Evolutionary conservation across 92 coral and sea anemone genomes (phyloP).

Genomic region (Zoanthus sansibaricus): DNA sequence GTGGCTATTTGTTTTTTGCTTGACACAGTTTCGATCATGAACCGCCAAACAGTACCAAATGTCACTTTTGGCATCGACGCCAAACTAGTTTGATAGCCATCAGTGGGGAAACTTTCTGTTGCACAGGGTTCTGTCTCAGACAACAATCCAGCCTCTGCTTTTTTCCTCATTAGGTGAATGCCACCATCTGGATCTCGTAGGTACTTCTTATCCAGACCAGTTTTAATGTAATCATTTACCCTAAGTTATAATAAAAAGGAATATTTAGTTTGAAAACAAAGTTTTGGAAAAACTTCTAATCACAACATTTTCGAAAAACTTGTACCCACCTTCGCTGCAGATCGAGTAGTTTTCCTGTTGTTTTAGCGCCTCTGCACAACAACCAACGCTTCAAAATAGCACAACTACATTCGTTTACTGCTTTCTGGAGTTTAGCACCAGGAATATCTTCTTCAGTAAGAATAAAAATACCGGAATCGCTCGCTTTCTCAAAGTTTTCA

Average conservation of each 20-base stretch:
- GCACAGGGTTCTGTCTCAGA: neutral
- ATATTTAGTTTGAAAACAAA: too few relatives aligned
- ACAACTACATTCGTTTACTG: too few relatives aligned
- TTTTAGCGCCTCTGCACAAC: too few relatives aligned
- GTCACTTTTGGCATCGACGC: neutral
- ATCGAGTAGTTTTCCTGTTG: too few relatives aligned
- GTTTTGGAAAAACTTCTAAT: too few relatives aligned
- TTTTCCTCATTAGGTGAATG: slow-evolving; percentile 17
- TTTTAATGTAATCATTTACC: slow-evolving; percentile 60
- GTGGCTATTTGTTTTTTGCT: slow-evolving; percentile 1
- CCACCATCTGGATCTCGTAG: slow-evolving; percentile 52
- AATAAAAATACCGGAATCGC: too few relatives aligned
- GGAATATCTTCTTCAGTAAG: too few relatives aligned
- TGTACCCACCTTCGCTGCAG: too few relatives aligned
- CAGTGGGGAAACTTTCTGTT: slow-evolving; percentile 28
- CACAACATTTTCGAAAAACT: too few relatives aligned
- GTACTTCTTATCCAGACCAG: slow-evolving; percentile 53
- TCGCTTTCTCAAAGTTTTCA: too few relatives aligned
- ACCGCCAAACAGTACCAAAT: slow-evolving; percentile 45
- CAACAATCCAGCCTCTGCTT: slow-evolving; percentile 50
- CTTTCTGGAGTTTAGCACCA: too few relatives aligned
- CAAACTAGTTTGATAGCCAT: slow-evolving; percentile 24
- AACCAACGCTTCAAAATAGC: too few relatives aligned
- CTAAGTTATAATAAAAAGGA: neutral
- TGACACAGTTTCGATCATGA: slow-evolving; percentile 38